Percentiles rank a stretch among this genome's conserved stretches.
Conservation (phyloP, 2,797 vertebrate species). For the Halcyon chelicuti region DNA sequence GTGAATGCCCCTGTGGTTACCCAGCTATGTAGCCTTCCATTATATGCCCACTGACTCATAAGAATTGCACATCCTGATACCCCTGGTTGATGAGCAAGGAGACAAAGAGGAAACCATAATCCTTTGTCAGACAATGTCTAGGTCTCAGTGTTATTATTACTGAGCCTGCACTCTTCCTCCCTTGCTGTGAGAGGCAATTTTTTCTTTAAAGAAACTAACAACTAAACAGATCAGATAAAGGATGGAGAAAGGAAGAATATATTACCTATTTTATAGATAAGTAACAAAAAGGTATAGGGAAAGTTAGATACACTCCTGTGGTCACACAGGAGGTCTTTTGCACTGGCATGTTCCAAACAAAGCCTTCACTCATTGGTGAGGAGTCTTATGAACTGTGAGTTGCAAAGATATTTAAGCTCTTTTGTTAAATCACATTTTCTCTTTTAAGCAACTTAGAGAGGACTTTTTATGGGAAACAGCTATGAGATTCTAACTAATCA, state of each 20-base stretch:
- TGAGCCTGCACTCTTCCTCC: constrained; percentile 16
- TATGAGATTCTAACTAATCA: not conserved
- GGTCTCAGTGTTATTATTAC: constrained; percentile 26
- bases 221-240: constrained; percentile 44
- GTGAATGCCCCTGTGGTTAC: constrained; percentile 18
- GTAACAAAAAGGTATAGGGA: constrained; percentile 25
- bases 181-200: constrained; percentile 12
- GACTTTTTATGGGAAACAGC: not conserved
- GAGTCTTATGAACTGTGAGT: constrained; percentile 17
- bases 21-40: not conserved
- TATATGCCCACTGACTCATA: not conserved
- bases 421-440: constrained; percentile 16
- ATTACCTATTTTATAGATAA: constrained; percentile 24
- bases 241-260: constrained; percentile 9
- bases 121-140: not conserved
- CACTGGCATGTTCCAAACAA: constrained; percentile 15
- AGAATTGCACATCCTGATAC: not conserved
- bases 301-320: constrained; percentile 10
- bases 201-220: constrained; percentile 46
- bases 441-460: constrained; percentile 18
- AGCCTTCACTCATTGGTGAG: constrained; percentile 10
- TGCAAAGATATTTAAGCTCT: constrained; percentile 1
- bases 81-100: constrained; percentile 21
- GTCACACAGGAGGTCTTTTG: constrained; percentile 16
- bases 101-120: constrained; percentile 45